These are phyloP conservation scores for Seira musarum DNA, from an alignment of 2,888 invertebrate genomes.

Conservation along the genomic window DNA sequence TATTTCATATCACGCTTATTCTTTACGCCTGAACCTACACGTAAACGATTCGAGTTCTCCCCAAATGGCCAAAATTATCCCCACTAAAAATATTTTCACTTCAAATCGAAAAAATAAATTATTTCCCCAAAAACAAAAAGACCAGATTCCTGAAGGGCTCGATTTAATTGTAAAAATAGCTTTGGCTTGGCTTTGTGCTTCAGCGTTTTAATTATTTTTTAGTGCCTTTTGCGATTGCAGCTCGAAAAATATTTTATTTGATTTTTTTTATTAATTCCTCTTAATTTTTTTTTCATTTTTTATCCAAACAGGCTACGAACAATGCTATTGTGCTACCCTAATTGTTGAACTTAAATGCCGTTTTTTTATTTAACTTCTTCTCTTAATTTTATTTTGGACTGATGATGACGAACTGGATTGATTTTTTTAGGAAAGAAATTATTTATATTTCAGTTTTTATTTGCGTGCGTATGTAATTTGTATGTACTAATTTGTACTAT, in stretches of 20 bases:
- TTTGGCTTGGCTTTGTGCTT: background rate
- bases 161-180: background rate
- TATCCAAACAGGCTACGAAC: conserved; percentile 64
- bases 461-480: background rate
- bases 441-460: background rate
- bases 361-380: background rate
- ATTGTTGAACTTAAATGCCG: conserved; percentile 40
- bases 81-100: conserved; percentile 36
- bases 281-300: conserved; percentile 48
- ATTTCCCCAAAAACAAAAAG: background rate
- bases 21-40: conserved; percentile 69
- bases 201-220: background rate
- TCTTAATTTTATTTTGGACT: conserved; percentile 15
- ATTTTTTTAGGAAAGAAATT: too few relatives aligned
- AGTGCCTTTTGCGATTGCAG: background rate
- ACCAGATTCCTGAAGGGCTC: background rate
- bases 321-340: conserved; percentile 67
- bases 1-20: conserved; percentile 70
- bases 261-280: conserved; percentile 13
- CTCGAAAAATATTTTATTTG: background rate
- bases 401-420: background rate
- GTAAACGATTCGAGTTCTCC: conserved; percentile 68
- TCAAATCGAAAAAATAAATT: background rate
- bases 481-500: background rate
- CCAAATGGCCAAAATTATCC: conserved; percentile 63